A percentile compares a stretch with the other conserved stretches of the same genome.
These are phyloP conservation scores for Akabosia matsudoensis DNA, from an alignment of 1,140 invertebrate genomes.

Conservation along the genomic window DNA sequence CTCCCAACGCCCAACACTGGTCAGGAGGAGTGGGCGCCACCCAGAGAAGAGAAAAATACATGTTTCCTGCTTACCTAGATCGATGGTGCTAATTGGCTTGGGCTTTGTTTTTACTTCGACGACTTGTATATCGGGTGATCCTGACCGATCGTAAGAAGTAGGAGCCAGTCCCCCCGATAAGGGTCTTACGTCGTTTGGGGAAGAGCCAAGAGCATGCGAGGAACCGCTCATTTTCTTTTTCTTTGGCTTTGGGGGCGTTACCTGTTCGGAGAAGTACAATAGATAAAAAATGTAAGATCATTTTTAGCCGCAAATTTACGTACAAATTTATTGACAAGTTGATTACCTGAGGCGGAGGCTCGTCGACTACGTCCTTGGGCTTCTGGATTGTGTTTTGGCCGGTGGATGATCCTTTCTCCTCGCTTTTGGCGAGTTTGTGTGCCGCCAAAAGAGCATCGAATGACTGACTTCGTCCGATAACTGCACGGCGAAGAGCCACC, in stretches of 20 bases:
- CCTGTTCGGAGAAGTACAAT: background rate
- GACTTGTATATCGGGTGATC: constrained; percentile 1
- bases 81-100: background rate
- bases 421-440: constrained; percentile 64
- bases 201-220: background rate
- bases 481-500: constrained; percentile 67
- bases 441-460: constrained; percentile 77
- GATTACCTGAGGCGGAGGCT: background rate
- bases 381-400: background rate
- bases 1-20: no score
- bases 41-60: no score
- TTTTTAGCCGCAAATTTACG: background rate
- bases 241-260: background rate
- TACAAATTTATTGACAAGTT: background rate
- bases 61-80: background rate
- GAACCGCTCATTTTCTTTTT: background rate
- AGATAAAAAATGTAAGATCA: background rate
- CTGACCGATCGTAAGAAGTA: background rate
- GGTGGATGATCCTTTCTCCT: constrained; percentile 26
- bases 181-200: background rate
- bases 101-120: background rate
- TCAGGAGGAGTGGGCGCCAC: no score
- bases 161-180: background rate
- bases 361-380: background rate
- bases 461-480: constrained; percentile 68